Evolutionary conservation across 2,888 invertebrate species (phyloP), one percentile per base, ranked within the genome.

Genomic region (Agrochola litura): DNA sequence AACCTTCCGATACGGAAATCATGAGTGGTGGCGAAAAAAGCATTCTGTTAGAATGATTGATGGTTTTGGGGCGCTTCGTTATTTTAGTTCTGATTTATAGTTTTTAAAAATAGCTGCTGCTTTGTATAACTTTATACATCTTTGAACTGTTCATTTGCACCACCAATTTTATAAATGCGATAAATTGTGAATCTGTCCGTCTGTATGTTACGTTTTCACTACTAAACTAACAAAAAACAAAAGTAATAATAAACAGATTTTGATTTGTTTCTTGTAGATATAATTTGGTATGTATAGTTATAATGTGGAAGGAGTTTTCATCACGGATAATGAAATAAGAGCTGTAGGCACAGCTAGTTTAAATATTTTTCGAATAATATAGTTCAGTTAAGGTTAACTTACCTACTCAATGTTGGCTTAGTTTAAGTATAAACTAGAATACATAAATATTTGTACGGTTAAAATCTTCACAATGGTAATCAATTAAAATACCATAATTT

Each of bases 391-490:
- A 37, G 0, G 10, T 67, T 74, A 52, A 52, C 9, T 25, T 46
- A 68, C 37, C 41, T 41, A 41, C 2, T 60, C 5, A 25, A 19
- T 22, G 22, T 22, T 37, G 14, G 49, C 9, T 8, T 25, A 9
- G 16, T 52, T 22, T 25, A 16, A n/a, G 22, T n/a, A 60, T 19
- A 78, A 78, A 79, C 52, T 30, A 14, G 22, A 8, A n/a, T 9
- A 49, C n/a, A 82, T 61, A 64, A 68, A 74, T 58, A 74, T 84
- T 84, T 73, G 73, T 25, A 70, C 30, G 37, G 19, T 70, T 69
- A 6, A 68, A 66, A 83, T 72, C n/a, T 63, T 64, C 41, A 73
- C 49, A 69, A 54, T 68, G 30, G 22, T 22, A 22, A n/a, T 58
- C 56, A 14, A 49, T 73, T 74, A 60, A 79, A 61, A 70, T 70